Conservation (phyloP, 2,797 vertebrate species). For the Syngnathus acus region DNA sequence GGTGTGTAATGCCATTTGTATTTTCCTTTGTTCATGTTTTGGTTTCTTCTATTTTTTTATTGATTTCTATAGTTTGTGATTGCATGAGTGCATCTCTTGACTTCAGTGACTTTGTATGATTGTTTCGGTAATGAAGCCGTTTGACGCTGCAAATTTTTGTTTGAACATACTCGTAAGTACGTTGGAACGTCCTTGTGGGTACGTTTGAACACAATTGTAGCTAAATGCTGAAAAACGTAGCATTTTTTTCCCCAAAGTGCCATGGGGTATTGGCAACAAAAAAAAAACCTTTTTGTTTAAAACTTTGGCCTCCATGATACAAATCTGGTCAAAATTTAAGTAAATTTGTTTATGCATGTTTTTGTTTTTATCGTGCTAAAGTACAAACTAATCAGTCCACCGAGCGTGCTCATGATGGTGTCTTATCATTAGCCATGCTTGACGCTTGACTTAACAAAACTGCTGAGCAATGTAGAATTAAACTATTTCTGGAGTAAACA, state of each 20-base stretch:
- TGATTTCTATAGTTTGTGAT: neutral
- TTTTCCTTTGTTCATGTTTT: neutral
- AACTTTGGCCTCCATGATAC: too few relatives aligned
- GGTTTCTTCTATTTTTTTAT: neutral
- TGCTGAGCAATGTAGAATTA: neutral
- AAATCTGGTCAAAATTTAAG: too few relatives aligned
- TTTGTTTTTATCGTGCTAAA: neutral
- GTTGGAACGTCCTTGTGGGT: too few relatives aligned
- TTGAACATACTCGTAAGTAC: too few relatives aligned
- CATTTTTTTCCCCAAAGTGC: too few relatives aligned
- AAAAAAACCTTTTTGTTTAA: too few relatives aligned
- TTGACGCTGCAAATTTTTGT: too few relatives aligned
- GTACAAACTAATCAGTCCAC: slow-evolving; percentile 1
- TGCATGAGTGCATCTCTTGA: neutral
- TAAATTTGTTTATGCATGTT: neutral
- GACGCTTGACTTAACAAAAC: neutral
- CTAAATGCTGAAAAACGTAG: too few relatives aligned
- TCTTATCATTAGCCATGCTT: neutral
- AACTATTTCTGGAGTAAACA: neutral
- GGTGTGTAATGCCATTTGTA: neutral
- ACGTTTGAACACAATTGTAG: too few relatives aligned
- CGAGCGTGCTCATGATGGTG: neutral
- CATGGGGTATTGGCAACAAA: too few relatives aligned
- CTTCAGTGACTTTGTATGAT: neutral
- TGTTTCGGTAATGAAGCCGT: neutral